Evolutionary conservation across 2,113 vertebrate genomes (phyloP), one percentile per base, ranked within the genome.

Genomic region (Anolis carolinensis): DNA sequence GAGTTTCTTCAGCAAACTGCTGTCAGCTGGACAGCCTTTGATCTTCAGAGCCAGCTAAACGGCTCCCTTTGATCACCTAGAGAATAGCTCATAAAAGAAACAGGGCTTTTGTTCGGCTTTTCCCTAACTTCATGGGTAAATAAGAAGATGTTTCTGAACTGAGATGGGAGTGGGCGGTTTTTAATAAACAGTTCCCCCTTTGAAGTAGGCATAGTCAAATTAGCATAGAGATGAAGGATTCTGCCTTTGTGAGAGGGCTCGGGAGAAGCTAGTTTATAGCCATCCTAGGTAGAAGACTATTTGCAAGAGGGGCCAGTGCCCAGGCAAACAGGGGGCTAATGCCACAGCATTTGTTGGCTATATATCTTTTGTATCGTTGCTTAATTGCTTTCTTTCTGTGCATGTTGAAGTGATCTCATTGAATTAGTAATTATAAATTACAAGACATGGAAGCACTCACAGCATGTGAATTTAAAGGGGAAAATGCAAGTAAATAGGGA

Each of bases 31-130:
- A 88, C 87, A 93, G 89, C 91, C 93, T 96, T 96, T 96, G 95
- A 95, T 96, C 94, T 91, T 88, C 78, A 67, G 88, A 91, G 59
- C 59, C 8, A 48, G 59, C 93, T 94, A 93, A 96, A 93, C 63
- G 86, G 92, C 89, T 96, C 87, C 65, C 96, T 96, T 97, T 96
- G 95, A 96, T 95, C 96, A 93, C 63, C 85, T 90, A 95, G 92
- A 95, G 91, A 95, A 95, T 90, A 91, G 91, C 94, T 95, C 89
- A 89, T 92, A 91, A 94, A 95, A 93, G 36, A 91, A 94, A 89
- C 86, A 91, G 90, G 84, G 84, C 88, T 86, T 95, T 95, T 90
- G 90, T 92, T 82, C 91, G 39, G 91, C 92, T 90, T 90, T 94
- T 73, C 71, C 90, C 93, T 89, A 95, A 94, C 95, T 93, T 90